Evolutionary conservation across 2,888 invertebrate genomes (phyloP), one percentile per base, ranked within the genome.

Genomic region (Polietes domitor): DNA sequence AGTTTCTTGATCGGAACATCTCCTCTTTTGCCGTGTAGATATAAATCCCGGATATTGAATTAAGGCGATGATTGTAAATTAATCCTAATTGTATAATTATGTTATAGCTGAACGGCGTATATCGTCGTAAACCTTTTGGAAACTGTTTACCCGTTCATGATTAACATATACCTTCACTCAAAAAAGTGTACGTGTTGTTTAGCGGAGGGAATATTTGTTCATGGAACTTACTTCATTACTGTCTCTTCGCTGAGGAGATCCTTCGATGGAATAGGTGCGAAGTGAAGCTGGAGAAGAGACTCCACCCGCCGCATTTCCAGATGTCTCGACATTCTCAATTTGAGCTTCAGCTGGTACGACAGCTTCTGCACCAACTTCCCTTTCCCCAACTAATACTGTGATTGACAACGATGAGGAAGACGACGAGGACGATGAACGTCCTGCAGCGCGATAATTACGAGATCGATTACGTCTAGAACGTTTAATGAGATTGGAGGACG

Each of bases 401-500:
- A 76, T 73, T 3, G 77, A 80, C 10, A 78, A 41, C 9, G 80
- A 75, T 21, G 43, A 55, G 9, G 65, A 17, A 0, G 80, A 82
- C 17, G 82, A 85, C 9, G 85, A 74, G 12, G 79, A 79, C 1
- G 81, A 74, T 10, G 81, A 82, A 21, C 71, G 70, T 2, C 65
- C 74, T 2, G 82, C 55, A 0, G 41, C 41, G 21, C 85, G 85
- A 75, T 85, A 82, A 75, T 85, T 85, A 41, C 85, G 82, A 0
- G 77, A 77, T 1, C 55, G 63, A 74, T 85, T 80, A 58, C 82
- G 77, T 77, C 82, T 85, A n/a, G 81, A 76, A 32, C 78, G 81
- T 37, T 73, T 85, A 41, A 79, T 77, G 5, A 77, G 21, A 12
- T 21, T 70, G 26, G 70, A 17, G 5, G 85, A 82, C 28, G 82